Conservation (phyloP, 2,888 invertebrate genomes). For the Balanococcus diminutus region DNA sequence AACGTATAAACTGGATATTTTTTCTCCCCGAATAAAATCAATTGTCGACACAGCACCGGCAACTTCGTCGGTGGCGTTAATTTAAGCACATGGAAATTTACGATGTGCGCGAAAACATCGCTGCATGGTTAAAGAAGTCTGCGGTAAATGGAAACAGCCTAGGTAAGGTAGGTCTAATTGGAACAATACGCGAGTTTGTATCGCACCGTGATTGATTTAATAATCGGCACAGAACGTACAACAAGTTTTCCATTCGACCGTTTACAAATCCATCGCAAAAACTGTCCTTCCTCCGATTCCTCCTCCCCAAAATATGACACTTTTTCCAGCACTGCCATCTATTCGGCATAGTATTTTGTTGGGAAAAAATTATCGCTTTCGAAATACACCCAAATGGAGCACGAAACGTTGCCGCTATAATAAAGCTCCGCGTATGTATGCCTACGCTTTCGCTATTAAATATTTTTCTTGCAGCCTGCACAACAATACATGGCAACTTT, state of each 20-base stretch:
- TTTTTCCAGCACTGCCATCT: background rate
- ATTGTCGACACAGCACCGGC: too few species aligned
- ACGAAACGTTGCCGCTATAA: background rate
- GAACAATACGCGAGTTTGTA: background rate
- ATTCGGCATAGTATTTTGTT: background rate
- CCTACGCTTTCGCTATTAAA: background rate
- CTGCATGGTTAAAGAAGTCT: background rate
- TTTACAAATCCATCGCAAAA: background rate
- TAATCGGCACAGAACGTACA: background rate
- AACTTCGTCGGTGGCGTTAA: background rate
- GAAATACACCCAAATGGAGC: background rate
- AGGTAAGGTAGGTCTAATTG: too few species aligned
- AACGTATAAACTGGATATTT: background rate
- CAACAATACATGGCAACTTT: background rate
- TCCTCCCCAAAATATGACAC: background rate
- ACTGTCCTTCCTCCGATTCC: background rate
- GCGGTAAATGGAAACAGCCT: background rate
- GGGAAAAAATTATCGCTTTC: background rate
- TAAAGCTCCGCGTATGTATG: background rate
- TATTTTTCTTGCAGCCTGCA: background rate
- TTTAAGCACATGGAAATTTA: background rate
- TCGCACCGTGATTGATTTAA: background rate
- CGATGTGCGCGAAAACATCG: too few species aligned
- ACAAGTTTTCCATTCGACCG: background rate
- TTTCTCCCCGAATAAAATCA: background rate